phyloP scores from a whole-genome alignment of 1,140 invertebrate species.

The Zaprionus ghesquierei region DNA sequence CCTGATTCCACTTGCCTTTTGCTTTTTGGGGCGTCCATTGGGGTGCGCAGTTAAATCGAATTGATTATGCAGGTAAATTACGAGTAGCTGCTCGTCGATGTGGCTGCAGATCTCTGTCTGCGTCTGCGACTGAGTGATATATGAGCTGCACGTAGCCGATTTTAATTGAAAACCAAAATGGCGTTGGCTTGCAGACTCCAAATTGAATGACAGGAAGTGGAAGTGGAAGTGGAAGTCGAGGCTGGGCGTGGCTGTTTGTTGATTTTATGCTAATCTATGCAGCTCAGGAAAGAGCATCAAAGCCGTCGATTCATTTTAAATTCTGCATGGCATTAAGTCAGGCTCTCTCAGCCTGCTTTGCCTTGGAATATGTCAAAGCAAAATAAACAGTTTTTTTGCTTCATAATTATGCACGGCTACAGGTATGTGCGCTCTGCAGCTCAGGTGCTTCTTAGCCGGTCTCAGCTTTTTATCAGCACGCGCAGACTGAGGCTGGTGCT shows the following conservation, averaged over 20 bases:
- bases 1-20: constrained; percentile 40
- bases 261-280: constrained; percentile 77
- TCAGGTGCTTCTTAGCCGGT: constrained; percentile 14
- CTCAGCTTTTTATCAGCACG: constrained; percentile 52
- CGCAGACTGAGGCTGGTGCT: constrained; percentile 16
- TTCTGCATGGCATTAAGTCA: constrained; percentile 69
- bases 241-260: constrained; percentile 46
- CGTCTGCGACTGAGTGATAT: constrained; percentile 47
- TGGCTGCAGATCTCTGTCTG: neutral
- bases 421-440: constrained; percentile 33
- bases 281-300: constrained; percentile 53
- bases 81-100: constrained; percentile 2
- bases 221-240: constrained; percentile 6
- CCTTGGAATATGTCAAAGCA: constrained; percentile 60
- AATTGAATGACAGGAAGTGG: constrained; percentile 20
- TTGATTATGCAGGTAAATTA: constrained; percentile 75
- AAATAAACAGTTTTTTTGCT: constrained; percentile 69
- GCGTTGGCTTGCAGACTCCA: constrained; percentile 13
- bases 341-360: constrained; percentile 2
- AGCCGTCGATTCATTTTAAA: constrained; percentile 65
- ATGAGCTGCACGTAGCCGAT: constrained; percentile 50
- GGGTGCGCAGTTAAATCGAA: constrained; percentile 35
- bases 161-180: constrained; percentile 77
- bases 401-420: constrained; percentile 68
- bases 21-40: constrained; percentile 13